Conservation (phyloP, 2,113 vertebrate species). For the Phyllostomus discolor region DNA sequence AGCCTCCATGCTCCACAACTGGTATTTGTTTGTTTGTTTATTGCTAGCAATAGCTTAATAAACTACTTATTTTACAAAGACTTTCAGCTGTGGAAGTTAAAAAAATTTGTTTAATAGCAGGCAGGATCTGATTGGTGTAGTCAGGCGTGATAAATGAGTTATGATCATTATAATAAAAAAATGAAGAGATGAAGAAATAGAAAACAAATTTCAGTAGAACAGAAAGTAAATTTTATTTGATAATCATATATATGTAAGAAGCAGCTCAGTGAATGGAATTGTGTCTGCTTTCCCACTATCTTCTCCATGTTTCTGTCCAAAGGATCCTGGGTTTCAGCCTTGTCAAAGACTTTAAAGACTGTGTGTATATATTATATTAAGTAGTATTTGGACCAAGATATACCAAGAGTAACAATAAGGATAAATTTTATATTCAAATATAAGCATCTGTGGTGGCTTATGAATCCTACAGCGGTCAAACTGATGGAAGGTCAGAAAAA, state of each 20-base stretch:
- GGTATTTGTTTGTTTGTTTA: not conserved
- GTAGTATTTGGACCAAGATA: slow-evolving; percentile 17
- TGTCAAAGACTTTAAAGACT: not conserved
- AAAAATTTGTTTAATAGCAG: not conserved
- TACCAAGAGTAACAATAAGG: slow-evolving; percentile 32
- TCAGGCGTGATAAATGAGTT: not conserved
- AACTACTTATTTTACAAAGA: not conserved
- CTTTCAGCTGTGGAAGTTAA: not conserved
- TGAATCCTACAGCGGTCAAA: slow-evolving; percentile 37
- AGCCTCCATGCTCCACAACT: not conserved
- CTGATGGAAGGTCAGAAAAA: slow-evolving; percentile 48
- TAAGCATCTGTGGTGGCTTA: slow-evolving; percentile 52
- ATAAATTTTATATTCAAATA: slow-evolving; percentile 32
- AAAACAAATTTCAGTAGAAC: not conserved
- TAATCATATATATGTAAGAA: not conserved
- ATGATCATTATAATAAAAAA: not conserved
- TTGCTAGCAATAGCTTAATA: not conserved
- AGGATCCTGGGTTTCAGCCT: not conserved
- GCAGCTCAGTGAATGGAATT: not conserved
- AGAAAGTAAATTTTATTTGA: not conserved
- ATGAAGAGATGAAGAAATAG: not conserved
- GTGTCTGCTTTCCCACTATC: not conserved
- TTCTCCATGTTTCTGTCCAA: not conserved
- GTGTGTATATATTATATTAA: not conserved
- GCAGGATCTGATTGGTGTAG: not conserved